phyloP scores from a whole-genome alignment of 2,113 vertebrate species.

The Bujurquina vittata region DNA sequence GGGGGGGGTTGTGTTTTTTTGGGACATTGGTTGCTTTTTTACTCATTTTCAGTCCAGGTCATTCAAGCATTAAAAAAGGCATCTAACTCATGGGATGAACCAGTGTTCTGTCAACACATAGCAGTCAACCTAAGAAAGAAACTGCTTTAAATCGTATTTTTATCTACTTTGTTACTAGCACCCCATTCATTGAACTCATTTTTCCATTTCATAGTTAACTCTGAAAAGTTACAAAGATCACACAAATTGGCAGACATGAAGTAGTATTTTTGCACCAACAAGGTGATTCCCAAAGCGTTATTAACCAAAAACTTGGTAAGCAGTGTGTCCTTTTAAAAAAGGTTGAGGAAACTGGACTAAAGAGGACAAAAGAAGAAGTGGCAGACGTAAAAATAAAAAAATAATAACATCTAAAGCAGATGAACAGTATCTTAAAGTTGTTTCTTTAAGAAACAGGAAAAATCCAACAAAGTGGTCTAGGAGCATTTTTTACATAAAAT shows the following conservation, averaged over 20 bases:
- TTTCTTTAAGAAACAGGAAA: background rate
- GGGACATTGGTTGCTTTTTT: background rate
- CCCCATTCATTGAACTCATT: background rate
- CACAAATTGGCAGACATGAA: background rate
- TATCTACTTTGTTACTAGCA: background rate
- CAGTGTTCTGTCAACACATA: background rate
- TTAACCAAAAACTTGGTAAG: background rate
- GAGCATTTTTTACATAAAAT: constrained; percentile 49
- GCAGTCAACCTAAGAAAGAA: background rate
- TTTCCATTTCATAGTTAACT: background rate
- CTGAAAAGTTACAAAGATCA: background rate
- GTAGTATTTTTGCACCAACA: no score
- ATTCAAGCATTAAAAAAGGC: background rate
- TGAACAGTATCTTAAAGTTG: background rate
- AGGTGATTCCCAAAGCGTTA: background rate
- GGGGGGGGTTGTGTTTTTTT: background rate
- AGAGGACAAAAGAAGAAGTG: background rate
- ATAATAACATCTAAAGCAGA: background rate
- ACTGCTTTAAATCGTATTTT: background rate
- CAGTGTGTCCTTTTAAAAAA: background rate
- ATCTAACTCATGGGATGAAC: background rate
- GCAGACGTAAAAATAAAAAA: no score
- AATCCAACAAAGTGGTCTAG: background rate
- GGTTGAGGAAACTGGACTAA: background rate
- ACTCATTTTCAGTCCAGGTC: background rate